Evolutionary conservation across 2,113 vertebrate species (phyloP).

Genomic region (Trematomus loennbergii): DNA sequence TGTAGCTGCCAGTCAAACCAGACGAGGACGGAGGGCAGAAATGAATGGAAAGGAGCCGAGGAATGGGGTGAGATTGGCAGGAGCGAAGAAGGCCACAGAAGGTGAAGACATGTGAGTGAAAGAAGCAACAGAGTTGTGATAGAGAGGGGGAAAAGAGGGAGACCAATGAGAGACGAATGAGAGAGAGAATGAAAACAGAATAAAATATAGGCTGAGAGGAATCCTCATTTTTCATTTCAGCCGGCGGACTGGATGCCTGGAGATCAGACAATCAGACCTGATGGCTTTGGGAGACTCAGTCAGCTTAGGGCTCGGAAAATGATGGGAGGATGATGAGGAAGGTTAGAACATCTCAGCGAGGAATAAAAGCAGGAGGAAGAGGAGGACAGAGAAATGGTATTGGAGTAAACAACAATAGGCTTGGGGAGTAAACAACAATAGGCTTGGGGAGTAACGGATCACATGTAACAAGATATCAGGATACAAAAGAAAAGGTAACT

Average conservation of each 20-base stretch:
- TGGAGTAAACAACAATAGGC: conserved; percentile 61
- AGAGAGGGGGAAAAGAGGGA: conserved; percentile 30
- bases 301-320: conserved; percentile 75
- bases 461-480: no score
- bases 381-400: conserved; percentile 58
- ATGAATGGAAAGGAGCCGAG: conserved; percentile 35
- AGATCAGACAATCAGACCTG: conserved; percentile 79
- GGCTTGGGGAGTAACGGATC: no score
- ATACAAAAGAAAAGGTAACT: no score
- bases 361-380: conserved; percentile 30
- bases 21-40: conserved; percentile 38
- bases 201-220: conserved; percentile 72
- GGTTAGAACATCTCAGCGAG: conserved; percentile 62
- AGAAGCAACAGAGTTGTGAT: conserved; percentile 23
- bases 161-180: conserved; percentile 59
- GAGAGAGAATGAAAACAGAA: conserved; percentile 71
- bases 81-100: conserved; percentile 50
- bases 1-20: conserved; percentile 43
- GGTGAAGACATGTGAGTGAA: conserved; percentile 60
- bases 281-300: conserved; percentile 79
- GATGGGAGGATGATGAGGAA: conserved; percentile 74
- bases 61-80: conserved; percentile 53
- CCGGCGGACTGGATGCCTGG: conserved; percentile 61
- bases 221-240: conserved; percentile 79
- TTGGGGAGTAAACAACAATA: conserved; percentile 58